Evolutionary conservation across 1,140 invertebrate species (phyloP).

Genomic region (Heliconius hewitsoni): DNA sequence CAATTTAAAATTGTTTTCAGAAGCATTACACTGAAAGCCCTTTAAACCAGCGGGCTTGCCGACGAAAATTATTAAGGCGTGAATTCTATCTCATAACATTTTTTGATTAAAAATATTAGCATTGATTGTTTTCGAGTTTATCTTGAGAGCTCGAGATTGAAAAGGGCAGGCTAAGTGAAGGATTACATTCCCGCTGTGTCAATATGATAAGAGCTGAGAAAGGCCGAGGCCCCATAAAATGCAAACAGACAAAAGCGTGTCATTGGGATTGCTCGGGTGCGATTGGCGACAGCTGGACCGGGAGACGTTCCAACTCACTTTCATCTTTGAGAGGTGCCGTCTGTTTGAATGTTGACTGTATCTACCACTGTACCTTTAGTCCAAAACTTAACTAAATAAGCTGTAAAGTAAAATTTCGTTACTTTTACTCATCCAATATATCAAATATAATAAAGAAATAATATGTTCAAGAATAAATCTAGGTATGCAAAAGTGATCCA

Average conservation of each 20-base stretch:
- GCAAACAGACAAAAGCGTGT: constrained; percentile 65
- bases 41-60: constrained; percentile 17
- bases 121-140: constrained; percentile 42
- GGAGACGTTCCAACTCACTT: constrained; percentile 41
- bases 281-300: constrained; percentile 54
- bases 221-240: constrained; percentile 61
- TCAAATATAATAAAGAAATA: background rate
- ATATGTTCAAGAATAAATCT: background rate
- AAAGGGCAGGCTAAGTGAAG: constrained; percentile 60
- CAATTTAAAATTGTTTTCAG: constrained; percentile 33
- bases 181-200: constrained; percentile 69
- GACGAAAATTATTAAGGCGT: constrained; percentile 19
- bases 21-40: constrained; percentile 30
- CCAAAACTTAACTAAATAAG: background rate
- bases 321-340: constrained; percentile 40
- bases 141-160: constrained; percentile 47
- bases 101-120: constrained; percentile 39
- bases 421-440: background rate
- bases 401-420: background rate
- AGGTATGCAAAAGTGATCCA: background rate
- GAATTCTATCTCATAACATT: constrained; percentile 20
- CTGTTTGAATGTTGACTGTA: constrained; percentile 40
- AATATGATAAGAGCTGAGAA: constrained; percentile 73
- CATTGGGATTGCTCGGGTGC: constrained; percentile 56
- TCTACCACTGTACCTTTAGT: constrained; percentile 16